These are phyloP conservation scores for Olivierus martensii DNA, from an alignment of 1,140 invertebrate species.

Conservation along the genomic window DNA sequence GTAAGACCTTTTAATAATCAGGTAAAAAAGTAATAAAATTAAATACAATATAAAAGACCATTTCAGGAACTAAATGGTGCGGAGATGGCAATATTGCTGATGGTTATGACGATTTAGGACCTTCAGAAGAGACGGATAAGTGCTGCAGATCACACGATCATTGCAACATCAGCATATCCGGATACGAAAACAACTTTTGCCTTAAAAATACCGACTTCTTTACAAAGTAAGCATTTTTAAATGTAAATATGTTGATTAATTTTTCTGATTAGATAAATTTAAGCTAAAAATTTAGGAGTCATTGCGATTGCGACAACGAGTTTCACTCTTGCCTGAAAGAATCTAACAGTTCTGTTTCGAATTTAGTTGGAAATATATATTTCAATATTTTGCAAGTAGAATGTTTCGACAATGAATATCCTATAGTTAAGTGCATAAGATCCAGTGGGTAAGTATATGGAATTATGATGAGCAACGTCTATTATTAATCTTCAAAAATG, in stretches of 20 bases:
- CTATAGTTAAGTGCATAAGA: constrained; percentile 1
- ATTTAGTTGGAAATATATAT: constrained; percentile 46
- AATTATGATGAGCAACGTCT: no score
- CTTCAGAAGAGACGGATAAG: constrained; percentile 45
- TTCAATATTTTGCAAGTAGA: constrained; percentile 47
- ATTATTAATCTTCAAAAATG: no score
- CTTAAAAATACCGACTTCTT: constrained; percentile 45
- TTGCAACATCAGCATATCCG: constrained; percentile 46
- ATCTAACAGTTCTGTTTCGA: constrained; percentile 33
- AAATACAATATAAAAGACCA: background rate
- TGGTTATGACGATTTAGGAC: constrained; percentile 51
- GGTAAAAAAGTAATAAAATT: background rate
- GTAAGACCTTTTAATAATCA: background rate
- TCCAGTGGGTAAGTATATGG: constrained; percentile 4
- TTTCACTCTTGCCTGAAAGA: constrained; percentile 48
- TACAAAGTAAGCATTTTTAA: constrained; percentile 19
- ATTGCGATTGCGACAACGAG: constrained; percentile 48
- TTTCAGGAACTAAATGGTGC: constrained; percentile 46
- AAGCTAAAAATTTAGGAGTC: background rate
- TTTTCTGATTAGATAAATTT: constrained; percentile 5
- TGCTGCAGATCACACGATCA: constrained; percentile 65
- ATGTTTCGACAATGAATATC: constrained; percentile 38
- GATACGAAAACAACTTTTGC: constrained; percentile 40
- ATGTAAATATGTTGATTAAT: constrained; percentile 6
- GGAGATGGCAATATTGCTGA: constrained; percentile 56